Evolutionary conservation across 2,888 invertebrate species (phyloP).

Genomic region (Junonia oenone): DNA sequence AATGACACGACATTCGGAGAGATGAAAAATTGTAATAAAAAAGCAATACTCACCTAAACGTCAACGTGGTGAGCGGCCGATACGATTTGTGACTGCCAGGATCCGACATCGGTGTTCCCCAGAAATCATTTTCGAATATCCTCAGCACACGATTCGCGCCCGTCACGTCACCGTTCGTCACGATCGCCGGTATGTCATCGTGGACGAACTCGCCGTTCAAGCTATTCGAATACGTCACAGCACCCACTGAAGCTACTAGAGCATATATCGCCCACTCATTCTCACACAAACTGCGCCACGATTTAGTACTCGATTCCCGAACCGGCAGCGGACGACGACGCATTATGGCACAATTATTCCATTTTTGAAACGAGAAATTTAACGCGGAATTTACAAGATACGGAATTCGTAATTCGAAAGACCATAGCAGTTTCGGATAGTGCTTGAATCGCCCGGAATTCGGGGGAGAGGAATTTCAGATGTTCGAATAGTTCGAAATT

Average conservation of each 20-base stretch:
- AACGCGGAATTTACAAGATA: background rate
- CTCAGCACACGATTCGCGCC: constrained; percentile 81
- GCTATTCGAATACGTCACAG: constrained; percentile 86
- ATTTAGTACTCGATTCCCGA: constrained; percentile 47
- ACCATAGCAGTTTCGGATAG: background rate
- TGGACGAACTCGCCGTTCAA: constrained; percentile 91
- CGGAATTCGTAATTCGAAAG: background rate
- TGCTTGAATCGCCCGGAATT: background rate
- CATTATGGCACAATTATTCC: constrained; percentile 44
- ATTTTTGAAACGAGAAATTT: constrained; percentile 3
- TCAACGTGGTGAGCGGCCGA: constrained; percentile 88
- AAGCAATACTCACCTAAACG: constrained; percentile 85
- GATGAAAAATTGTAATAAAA: no score
- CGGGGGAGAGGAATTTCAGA: background rate
- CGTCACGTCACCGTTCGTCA: constrained; percentile 88
- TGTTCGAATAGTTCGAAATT: no score
- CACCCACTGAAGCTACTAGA: constrained; percentile 83
- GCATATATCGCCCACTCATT: constrained; percentile 82
- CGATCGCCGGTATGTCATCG: constrained; percentile 92
- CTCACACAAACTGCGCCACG: constrained; percentile 55
- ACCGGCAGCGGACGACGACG: constrained; percentile 67
- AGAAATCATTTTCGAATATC: constrained; percentile 89
- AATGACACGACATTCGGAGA: no score
- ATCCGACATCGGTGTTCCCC: constrained; percentile 94
- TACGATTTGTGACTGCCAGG: constrained; percentile 92